Evolutionary conservation across 2,797 vertebrate species (phyloP).

Genomic region (Sebastes cheni): DNA sequence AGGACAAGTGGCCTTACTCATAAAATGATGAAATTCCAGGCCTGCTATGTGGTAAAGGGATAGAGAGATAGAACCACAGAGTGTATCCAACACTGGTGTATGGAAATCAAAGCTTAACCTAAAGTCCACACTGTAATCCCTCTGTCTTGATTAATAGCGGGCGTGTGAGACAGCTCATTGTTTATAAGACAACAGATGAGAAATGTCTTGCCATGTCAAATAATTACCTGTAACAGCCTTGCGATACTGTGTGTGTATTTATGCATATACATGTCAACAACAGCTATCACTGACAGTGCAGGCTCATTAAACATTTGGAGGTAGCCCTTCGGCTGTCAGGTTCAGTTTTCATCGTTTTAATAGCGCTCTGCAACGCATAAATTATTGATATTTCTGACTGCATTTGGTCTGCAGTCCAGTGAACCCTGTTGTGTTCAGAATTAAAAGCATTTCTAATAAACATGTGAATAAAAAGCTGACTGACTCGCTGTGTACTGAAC

Average conservation of each 20-base stretch:
- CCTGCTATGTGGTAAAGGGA: not conserved
- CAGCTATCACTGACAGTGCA: slow-evolving; percentile 5
- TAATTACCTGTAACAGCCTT: slow-evolving; percentile 31
- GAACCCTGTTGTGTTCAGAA: not conserved
- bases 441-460: not conserved
- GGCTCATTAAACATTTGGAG: slow-evolving; percentile 43
- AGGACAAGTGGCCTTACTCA: too few relatives aligned
- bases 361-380: slow-evolving; percentile 1
- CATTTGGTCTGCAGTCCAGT: not conserved
- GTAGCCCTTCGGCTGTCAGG: slow-evolving; percentile 28
- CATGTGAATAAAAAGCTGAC: not conserved
- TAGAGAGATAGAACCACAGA: not conserved
- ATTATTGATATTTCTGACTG: slow-evolving; percentile 13
- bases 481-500: not conserved
- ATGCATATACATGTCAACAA: slow-evolving; percentile 29
- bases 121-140: slow-evolving; percentile 54
- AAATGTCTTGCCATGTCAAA: slow-evolving; percentile 39
- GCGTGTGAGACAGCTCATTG: slow-evolving; percentile 38
- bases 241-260: slow-evolving; percentile 1
- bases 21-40: not conserved
- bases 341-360: slow-evolving; percentile 37
- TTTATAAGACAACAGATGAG: slow-evolving; percentile 46
- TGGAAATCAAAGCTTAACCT: slow-evolving; percentile 59
- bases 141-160: slow-evolving; percentile 49
- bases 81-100: slow-evolving; percentile 41